Base-by-base conservation (phyloP, 53 echinoderm and acorn worm species). In the Luidia sarsii region DNA sequence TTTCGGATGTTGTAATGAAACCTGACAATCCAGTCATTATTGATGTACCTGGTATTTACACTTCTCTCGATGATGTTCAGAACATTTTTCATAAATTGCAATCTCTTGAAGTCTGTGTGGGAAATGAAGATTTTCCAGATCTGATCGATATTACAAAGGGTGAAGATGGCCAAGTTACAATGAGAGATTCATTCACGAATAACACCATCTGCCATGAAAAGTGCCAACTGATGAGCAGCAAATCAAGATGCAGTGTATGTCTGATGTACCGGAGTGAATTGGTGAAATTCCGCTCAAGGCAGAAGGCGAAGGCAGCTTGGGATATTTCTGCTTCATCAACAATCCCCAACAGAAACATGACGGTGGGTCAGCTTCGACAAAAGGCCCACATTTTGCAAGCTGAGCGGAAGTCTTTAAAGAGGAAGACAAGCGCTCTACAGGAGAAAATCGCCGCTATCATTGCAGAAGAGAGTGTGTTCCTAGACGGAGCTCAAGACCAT, bases 251-350 rank as follows among this genome's bases (percentile, higher is more conserved):
- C 15, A 10, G 33, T 50, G 53, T 70, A 2, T 70, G 73, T 33
- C 54, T 54, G n/a, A 36, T 73, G 3, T 29, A 73, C 39, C 33
- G 73, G 4, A 55, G 73, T 73, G 73, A 67, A 6, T 19, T 83
- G 13, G 4, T 45, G 6, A 41, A 41, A 41, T 41, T 6, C 41
- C 41, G 41, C 41, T 7, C 41, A 41, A 41, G 41, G 41, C 41
- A 41, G 41, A 41, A 41, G 41, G 41, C 41, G 41, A 41, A 41
- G 41, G 11, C 41, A 7, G 41, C 41, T 41, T 41, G 41, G 41
- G 41, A 41, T 41, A 41, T 41, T 41, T n/a, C n/a, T n/a, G n/a
- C n/a, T n/a, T n/a, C n/a, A n/a, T n/a, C n/a, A n/a, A n/a, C n/a
- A n/a, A n/a, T n/a, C n/a, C 57, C 52, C 2, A 81, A 81, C 39